Evolutionary conservation across 2,888 invertebrate genomes (phyloP).

Genomic region (Trissolcus japonicus): DNA sequence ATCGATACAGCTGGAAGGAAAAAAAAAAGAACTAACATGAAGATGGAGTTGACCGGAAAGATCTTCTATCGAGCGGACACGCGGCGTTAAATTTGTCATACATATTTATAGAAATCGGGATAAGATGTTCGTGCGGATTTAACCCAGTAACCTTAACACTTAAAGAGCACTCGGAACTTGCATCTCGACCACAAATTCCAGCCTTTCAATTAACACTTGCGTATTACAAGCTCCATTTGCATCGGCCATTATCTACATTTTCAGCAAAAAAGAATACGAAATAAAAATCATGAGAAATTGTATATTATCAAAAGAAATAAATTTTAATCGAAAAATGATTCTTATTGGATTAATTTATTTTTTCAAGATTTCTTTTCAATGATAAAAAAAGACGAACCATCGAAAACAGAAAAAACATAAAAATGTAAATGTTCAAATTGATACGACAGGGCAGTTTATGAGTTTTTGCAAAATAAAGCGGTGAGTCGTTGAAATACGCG

Average conservation of each 20-base stretch:
- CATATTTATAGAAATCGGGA: conserved; percentile 34
- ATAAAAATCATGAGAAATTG: too few relatives aligned
- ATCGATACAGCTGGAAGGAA: conserved; percentile 6
- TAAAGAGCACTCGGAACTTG: not conserved
- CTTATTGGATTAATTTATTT: too few relatives aligned
- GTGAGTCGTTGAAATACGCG: not conserved
- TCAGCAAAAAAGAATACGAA: too few relatives aligned
- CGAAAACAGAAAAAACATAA: not conserved
- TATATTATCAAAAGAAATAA: too few relatives aligned
- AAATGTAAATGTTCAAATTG: too few relatives aligned
- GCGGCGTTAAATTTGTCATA: conserved; percentile 37
- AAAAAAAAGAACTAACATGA: not conserved
- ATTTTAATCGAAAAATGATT: too few relatives aligned
- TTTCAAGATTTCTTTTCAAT: too few relatives aligned
- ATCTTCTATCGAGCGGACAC: conserved; percentile 20
- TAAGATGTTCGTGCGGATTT: conserved; percentile 26
- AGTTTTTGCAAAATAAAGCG: not conserved
- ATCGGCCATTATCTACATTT: too few relatives aligned
- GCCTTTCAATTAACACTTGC: not conserved
- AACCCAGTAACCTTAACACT: conserved; percentile 37
- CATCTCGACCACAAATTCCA: not conserved
- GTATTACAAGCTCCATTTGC: not conserved
- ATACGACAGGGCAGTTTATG: too few relatives aligned
- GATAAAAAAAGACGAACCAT: not conserved
- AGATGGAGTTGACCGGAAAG: conserved; percentile 21